A percentile compares a stretch with the other conserved stretches of the same genome.
Evolutionary conservation across 1,140 invertebrate species (phyloP).

Genomic region (Drosophila kepulauana): DNA sequence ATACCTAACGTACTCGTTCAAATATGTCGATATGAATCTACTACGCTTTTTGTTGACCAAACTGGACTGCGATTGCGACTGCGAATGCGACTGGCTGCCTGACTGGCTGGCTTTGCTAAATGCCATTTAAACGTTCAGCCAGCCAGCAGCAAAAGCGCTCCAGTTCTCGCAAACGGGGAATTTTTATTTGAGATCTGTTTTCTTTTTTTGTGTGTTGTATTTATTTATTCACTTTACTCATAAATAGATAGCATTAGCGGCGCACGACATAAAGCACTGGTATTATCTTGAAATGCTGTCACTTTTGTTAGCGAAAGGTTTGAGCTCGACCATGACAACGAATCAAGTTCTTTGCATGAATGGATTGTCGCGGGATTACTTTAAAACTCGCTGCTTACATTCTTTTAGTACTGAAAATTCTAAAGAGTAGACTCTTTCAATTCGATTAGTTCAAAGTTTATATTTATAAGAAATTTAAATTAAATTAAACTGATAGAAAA

Average conservation of each 20-base stretch:
- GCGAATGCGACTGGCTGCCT: neutral
- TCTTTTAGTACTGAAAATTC: neutral
- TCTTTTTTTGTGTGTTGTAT: neutral
- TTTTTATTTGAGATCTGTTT: constrained; percentile 18
- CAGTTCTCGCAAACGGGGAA: constrained; percentile 17
- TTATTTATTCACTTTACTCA: constrained; percentile 17
- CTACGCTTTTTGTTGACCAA: constrained; percentile 26
- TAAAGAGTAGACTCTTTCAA: too few species aligned
- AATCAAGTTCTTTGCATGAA: constrained; percentile 6
- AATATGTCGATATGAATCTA: constrained; percentile 34
- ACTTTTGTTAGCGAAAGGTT: neutral
- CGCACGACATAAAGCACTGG: constrained; percentile 12
- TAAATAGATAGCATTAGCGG: constrained; percentile 5
- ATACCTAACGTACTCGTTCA: neutral
- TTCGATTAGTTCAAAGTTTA: too few species aligned
- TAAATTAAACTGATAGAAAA: too few species aligned
- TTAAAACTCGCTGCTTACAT: neutral
- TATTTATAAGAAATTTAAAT: too few species aligned
- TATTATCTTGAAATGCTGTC: constrained; percentile 13
- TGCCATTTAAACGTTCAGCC: constrained; percentile 49
- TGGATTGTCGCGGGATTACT: neutral
- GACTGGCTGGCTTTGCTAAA: constrained; percentile 40
- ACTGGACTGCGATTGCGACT: neutral
- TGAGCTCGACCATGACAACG: constrained; percentile 2
- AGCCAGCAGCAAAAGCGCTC: constrained; percentile 11